Base-by-base conservation (phyloP, 2,113 vertebrate genomes). In the Carassius gibelio region DNA sequence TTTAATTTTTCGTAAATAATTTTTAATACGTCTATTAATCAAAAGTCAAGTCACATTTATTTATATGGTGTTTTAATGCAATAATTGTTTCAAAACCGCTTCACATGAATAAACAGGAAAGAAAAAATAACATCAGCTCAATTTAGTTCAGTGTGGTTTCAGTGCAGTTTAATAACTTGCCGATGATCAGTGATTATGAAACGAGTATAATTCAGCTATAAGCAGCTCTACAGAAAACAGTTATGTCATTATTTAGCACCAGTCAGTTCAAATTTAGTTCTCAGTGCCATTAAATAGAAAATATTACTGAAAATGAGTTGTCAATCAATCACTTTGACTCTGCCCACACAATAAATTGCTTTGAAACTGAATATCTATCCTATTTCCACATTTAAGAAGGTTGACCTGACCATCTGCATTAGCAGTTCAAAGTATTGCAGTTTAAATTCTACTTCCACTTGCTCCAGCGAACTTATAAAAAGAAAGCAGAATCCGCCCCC, bases 401-500 rank as follows among this genome's bases (percentile, higher is more conserved):
- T 84, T 36, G 87, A 21, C 50, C 52, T 72, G 48, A 52, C 69
- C 72, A 36, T 87, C 77, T 82, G 71, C 61, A 61, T 87, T 89
- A 62, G 45, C 45, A 81, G 75, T 72, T 83, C 61, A 87, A 69
- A 84, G 82, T 84, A 59, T 72, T 84, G 10, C 19, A 42, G 79
- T 85, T 74, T 87, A 82, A 86, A 87, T 82, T 85, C 66, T 85
- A 80, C 86, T 86, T 81, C 68, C 72, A 85, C 89, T 85, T 62
- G 77, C 62, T 72, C 52, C 17, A 59, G 23, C 48, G 4, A 84
- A 87, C 69, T 81, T 90, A 87, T 88, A 87, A 87, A 90, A 88
- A 87, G 57, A 74, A 48, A 14, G 62, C 42, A 86, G 26, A 74
- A 50, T 81, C 68, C 79, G 36, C 34, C 69, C 76, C 77, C 84